Evolutionary conservation across 2,113 vertebrate genomes (phyloP).

Genomic region (Vulpes lagopus): DNA sequence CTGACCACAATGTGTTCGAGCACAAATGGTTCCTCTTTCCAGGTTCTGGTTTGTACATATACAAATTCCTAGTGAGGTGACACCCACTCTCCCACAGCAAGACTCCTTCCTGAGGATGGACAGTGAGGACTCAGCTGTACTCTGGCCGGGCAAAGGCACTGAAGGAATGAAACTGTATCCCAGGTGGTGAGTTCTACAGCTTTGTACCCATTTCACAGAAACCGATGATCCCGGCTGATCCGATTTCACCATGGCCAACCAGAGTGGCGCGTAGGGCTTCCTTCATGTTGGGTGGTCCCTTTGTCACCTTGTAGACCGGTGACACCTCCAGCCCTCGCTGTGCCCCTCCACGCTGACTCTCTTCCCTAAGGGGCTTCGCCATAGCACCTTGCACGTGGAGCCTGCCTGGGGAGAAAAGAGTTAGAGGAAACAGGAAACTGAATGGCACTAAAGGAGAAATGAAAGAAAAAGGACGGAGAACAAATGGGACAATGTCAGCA

Average conservation of each 20-base stretch:
- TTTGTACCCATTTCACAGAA: slow-evolving; percentile 9
- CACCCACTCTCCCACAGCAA: neutral
- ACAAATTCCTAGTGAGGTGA: slow-evolving; percentile 62
- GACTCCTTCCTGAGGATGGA: neutral
- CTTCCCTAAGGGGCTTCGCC: neutral
- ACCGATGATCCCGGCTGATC: neutral
- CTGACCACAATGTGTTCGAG: slow-evolving; percentile 73
- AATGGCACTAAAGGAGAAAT: slow-evolving; percentile 78
- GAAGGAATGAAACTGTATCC: neutral
- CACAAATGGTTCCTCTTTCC: slow-evolving; percentile 81
- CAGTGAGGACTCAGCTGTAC: neutral
- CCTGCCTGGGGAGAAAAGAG: slow-evolving; percentile 29
- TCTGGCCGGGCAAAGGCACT: neutral
- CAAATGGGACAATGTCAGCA: slow-evolving; percentile 69
- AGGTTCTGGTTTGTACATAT: slow-evolving; percentile 46
- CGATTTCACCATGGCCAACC: neutral
- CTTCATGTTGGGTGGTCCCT: neutral
- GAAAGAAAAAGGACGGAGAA: slow-evolving; percentile 76
- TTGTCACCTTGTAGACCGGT: neutral
- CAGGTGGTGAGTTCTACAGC: neutral
- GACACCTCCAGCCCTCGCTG: too few species aligned
- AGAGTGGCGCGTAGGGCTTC: neutral
- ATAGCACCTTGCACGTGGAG: neutral
- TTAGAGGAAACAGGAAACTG: slow-evolving; percentile 74
- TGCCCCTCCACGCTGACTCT: neutral